Percentiles rank a stretch among this genome's conserved stretches.
phyloP scores from a whole-genome alignment of 2,113 vertebrate genomes.

The Sprattus sprattus region DNA sequence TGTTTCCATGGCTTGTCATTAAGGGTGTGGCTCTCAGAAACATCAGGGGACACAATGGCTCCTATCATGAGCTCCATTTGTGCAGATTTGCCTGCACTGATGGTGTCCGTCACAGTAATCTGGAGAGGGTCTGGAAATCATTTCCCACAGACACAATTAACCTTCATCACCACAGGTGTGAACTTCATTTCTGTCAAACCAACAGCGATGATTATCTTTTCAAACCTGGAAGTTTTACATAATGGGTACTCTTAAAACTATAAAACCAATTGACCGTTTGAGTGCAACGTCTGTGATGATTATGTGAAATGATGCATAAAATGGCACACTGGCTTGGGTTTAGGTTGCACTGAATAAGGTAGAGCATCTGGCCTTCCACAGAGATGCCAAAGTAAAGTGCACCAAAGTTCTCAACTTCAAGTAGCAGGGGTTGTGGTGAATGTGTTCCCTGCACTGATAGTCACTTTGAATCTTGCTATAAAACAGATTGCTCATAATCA shows the following conservation, averaged over 20 bases:
- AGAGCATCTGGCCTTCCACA: not conserved
- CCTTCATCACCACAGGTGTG: not conserved
- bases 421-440: too few species aligned
- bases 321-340: not conserved
- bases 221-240: not conserved
- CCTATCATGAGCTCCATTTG: slow-evolving; percentile 49
- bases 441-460: too few species aligned
- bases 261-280: not conserved
- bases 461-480: not conserved
- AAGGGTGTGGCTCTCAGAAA: not conserved
- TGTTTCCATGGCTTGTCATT: not conserved
- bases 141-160: not conserved
- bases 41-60: slow-evolving; percentile 24
- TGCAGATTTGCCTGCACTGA: slow-evolving; percentile 16
- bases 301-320: not conserved
- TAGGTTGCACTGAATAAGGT: not conserved
- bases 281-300: not conserved
- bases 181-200: not conserved
- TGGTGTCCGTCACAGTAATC: slow-evolving; percentile 22
- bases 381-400: too few species aligned
- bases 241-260: not conserved
- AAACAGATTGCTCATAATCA: not conserved
- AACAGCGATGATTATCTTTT: not conserved
- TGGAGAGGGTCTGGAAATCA: slow-evolving; percentile 11
- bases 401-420: too few species aligned